Percentiles rank a stretch among this genome's conserved stretches.
Evolutionary conservation across 2,113 vertebrate species (phyloP).

Genomic region (Gymnogyps californianus): DNA sequence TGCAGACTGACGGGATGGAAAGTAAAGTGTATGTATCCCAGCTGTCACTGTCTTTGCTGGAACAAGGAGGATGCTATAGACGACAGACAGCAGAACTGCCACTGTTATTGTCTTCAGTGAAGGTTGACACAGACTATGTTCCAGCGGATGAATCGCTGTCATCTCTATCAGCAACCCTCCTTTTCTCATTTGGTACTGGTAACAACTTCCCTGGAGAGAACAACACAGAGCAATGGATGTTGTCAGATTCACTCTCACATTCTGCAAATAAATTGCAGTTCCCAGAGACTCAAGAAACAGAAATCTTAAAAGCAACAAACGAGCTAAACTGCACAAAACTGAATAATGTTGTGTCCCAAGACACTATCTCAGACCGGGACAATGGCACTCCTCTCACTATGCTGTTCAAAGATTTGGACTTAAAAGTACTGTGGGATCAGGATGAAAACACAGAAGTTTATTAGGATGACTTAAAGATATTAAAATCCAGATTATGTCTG

Average conservation of each 20-base stretch:
- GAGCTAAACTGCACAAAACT: neutral
- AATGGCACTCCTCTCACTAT: neutral
- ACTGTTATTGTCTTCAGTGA: neutral
- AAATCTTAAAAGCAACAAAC: neutral
- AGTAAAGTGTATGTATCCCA: fast-evolving
- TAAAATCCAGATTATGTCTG: neutral
- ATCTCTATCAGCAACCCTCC: fast-evolving
- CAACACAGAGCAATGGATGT: fast-evolving
- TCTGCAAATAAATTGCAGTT: neutral
- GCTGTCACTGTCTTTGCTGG: neutral
- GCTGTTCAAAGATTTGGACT: constrained; percentile 68
- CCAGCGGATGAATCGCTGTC: neutral
- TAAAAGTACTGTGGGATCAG: constrained; percentile 71
- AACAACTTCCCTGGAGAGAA: neutral
- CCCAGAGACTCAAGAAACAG: neutral
- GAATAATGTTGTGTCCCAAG: neutral
- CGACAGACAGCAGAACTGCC: neutral
- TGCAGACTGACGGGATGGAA: neutral
- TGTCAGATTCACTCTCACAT: neutral
- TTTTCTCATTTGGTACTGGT: neutral
- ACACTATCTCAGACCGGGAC: neutral
- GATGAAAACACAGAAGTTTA: neutral
- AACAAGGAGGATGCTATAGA: neutral
- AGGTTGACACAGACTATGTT: neutral
- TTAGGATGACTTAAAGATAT: neutral